Conservation (phyloP, 2,113 vertebrate genomes). For the Myodes glareolus region DNA sequence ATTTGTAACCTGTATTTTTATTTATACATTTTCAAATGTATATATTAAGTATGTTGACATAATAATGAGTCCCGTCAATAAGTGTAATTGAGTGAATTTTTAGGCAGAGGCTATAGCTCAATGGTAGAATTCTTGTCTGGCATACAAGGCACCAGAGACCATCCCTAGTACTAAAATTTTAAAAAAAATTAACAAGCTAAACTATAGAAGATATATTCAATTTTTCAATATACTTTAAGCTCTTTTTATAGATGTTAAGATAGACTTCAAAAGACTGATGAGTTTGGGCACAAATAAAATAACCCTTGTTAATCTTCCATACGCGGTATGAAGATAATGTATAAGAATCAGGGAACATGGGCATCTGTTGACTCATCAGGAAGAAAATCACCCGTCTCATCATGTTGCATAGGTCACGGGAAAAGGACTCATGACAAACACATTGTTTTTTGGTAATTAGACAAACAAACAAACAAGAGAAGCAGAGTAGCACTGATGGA, state of each 20-base stretch:
- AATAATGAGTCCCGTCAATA: background rate
- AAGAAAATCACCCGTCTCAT: background rate
- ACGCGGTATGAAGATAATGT: background rate
- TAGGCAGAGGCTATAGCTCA: background rate
- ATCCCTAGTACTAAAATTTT: background rate
- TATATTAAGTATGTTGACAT: background rate
- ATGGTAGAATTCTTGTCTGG: background rate
- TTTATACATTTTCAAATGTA: slow-evolving; percentile 4
- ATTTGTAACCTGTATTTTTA: background rate
- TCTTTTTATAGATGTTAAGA: background rate
- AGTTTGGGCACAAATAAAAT: background rate
- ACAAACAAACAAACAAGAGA: background rate
- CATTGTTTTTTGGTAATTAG: background rate
- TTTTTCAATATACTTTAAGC: background rate
- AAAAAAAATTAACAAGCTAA: background rate
- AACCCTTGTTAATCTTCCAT: background rate
- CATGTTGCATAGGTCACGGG: background rate
- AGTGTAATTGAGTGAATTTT: background rate
- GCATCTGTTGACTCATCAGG: background rate
- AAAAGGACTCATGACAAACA: background rate
- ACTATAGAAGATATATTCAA: background rate
- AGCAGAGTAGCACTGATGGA: background rate
- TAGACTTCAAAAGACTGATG: background rate
- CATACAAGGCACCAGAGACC: background rate
- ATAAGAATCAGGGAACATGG: background rate